phyloP scores from a whole-genome alignment of 2,113 vertebrate genomes.

The Platycercus adscitus region DNA sequence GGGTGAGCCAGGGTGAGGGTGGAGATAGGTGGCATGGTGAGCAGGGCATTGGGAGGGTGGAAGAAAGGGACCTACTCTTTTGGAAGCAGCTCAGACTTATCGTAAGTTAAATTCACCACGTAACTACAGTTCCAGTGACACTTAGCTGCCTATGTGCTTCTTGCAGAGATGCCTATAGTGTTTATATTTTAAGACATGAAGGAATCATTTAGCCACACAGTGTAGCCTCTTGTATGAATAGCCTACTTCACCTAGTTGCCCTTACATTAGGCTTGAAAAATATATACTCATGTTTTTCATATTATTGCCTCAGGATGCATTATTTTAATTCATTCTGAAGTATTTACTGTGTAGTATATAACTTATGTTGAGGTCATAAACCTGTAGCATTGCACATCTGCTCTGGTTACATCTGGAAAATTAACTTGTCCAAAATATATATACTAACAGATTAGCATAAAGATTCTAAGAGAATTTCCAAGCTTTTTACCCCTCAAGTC shows the following conservation, averaged over 20 bases:
- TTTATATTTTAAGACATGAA: not conserved
- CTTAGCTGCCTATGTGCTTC: not conserved
- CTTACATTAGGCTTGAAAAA: not conserved
- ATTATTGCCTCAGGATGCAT: not conserved
- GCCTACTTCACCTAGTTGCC: not conserved
- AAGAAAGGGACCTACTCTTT: not conserved
- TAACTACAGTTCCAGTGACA: not conserved
- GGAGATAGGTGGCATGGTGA: not conserved
- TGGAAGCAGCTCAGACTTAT: not conserved
- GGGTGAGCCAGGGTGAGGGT: not conserved
- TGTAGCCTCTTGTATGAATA: not conserved
- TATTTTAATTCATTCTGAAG: not conserved
- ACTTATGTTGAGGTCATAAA: not conserved
- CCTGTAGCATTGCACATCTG: not conserved
- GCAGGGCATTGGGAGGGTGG: not conserved
- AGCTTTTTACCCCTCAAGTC: not conserved
- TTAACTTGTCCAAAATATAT: not conserved
- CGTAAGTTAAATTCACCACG: not conserved
- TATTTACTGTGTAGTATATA: not conserved
- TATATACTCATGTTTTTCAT: not conserved
- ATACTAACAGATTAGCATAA: not conserved
- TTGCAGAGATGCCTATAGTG: not conserved
- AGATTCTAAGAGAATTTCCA: not conserved
- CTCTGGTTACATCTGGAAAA: not conserved
- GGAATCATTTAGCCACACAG: not conserved